Evolutionary conservation across 1,140 invertebrate genomes (phyloP), one percentile per base, ranked within the genome.

Genomic region (Idris sp.): DNA sequence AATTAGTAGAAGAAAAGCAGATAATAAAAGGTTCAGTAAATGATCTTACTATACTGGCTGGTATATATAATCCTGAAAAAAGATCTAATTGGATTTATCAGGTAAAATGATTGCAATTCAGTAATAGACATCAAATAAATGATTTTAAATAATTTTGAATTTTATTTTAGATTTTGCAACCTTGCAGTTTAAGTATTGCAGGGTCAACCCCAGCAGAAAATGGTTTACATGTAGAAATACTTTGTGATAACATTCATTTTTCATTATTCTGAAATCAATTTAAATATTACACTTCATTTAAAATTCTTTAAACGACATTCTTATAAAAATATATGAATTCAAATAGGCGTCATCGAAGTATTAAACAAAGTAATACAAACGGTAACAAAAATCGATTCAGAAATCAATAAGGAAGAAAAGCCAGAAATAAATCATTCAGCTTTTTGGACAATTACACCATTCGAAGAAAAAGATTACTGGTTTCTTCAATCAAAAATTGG

Each of bases 201-300:
- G 91, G 93, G 25, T 92, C 92, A 7, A 93, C 93, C 10, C 92
- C 92, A 25, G 92, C 91, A 78, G 91, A 84, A 72, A 90, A 91
- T 83, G 93, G 93, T 19, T 90, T 94, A 75, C 92, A 96, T 74
- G 78, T 94, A 2, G 94, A 95, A 64, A 82, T 98, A 22, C 90
- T 90, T 35, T 89, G 96, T n/a, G 93, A 94, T 1, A 93, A 96
- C 64, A 91, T 99, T 36, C 91, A 93, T 40, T 85, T 99, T 4
- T 93, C 93, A 49, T 93, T 98, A 13, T 96, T 96, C 4, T 93
- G 94, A 44, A 92, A 92, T 89, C n/a, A n/a, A 82, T 9, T 30
- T 10, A 35, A 30, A 2, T 22, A 4, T 2, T n/a, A n/a, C n/a
- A n/a, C n/a, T n/a, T n/a, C n/a, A n/a, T n/a, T n/a, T n/a, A n/a